A percentile compares a stretch with the other conserved stretches of the same genome.
phyloP scores from a whole-genome alignment of 2,797 vertebrate genomes.

The Trachurus trachurus region DNA sequence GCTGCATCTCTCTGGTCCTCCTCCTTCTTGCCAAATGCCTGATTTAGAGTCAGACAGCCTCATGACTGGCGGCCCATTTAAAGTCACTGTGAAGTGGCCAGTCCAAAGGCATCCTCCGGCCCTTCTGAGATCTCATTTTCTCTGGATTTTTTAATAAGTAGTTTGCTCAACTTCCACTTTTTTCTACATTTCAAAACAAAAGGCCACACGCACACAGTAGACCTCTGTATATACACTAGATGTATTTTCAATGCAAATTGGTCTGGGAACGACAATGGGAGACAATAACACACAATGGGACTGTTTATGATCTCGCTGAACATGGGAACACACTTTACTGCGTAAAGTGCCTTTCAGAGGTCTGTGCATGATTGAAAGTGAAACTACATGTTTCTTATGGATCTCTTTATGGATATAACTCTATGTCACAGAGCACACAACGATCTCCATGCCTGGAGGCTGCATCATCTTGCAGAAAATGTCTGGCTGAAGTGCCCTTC shows the following conservation, averaged over 20 bases:
- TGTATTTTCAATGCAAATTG: not conserved
- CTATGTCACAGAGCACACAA: conserved; percentile 25
- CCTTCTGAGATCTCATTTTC: conserved; percentile 8
- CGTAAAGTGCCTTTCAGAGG: not conserved
- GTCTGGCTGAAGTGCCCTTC: conserved; percentile 43
- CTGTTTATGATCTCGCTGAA: not conserved
- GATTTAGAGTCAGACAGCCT: conserved; percentile 52
- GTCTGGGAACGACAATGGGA: not conserved
- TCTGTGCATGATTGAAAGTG: conserved; percentile 12
- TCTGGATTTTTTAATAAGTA: conserved; percentile 7
- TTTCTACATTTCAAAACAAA: not conserved
- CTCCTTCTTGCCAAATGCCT: conserved; percentile 48
- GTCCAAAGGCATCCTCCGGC: conserved; percentile 36
- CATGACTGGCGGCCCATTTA: conserved; percentile 43
- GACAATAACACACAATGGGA: not conserved
- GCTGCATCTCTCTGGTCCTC: conserved; percentile 38
- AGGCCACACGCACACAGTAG: not conserved
- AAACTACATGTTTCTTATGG: conserved; percentile 1
- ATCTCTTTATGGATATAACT: conserved; percentile 18
- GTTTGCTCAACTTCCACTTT: not conserved
- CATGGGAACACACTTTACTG: not conserved
- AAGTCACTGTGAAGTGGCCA: conserved; percentile 11
- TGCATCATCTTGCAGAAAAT: conserved; percentile 32
- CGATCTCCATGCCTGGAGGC: conserved; percentile 29
- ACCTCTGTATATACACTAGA: too few species aligned